phyloP scores from a whole-genome alignment of 2,113 vertebrate species.

The Herpailurus yagouaroundi region DNA sequence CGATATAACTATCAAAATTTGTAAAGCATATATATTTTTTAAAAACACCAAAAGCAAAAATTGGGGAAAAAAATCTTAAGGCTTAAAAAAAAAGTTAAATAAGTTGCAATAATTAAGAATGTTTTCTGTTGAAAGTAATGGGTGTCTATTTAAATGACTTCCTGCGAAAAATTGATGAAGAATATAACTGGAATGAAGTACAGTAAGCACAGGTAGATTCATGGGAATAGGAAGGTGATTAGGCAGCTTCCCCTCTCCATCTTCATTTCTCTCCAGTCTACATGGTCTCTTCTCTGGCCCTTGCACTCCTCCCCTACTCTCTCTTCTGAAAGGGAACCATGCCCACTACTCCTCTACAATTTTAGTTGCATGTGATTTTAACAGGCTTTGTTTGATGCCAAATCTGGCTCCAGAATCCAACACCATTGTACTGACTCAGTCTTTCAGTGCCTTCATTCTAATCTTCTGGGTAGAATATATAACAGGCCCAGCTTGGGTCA shows the following conservation, averaged over 20 bases:
- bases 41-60: conserved; percentile 15
- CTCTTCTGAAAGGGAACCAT: neutral
- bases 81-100: neutral
- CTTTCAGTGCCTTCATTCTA: neutral
- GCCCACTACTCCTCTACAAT: neutral
- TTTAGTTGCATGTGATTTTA: neutral
- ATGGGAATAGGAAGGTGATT: neutral
- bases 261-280: neutral
- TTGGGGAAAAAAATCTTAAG: neutral
- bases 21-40: neutral
- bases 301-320: neutral
- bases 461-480: neutral
- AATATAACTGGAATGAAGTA: neutral
- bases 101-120: neutral
- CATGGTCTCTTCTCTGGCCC: neutral
- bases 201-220: neutral
- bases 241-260: neutral
- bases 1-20: neutral
- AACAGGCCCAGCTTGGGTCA: neutral
- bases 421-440: neutral
- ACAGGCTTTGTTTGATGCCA: neutral
- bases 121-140: neutral
- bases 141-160: neutral
- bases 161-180: neutral
- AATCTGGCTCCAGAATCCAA: neutral